Base-by-base conservation (phyloP, 2,113 vertebrate genomes). In the Cettia cetti region DNA sequence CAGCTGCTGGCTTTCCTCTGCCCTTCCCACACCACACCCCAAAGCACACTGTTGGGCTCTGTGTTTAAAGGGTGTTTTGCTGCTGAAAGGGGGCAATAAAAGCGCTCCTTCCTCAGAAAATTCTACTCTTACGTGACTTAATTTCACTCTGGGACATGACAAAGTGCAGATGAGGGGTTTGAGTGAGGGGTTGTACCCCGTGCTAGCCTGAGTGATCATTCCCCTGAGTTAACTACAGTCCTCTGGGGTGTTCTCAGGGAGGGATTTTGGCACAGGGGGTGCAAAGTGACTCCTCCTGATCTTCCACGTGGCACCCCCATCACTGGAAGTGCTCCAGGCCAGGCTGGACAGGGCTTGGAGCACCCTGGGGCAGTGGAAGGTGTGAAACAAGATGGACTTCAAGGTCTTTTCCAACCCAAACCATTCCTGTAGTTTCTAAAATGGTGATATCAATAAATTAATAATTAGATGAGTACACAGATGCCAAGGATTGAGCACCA, bases 391-490 rank as follows among this genome's bases (percentile, higher is more conserved):
- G 26, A 27, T 37, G 66, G 14, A 10, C 6, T 74, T 74, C 4
- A 24, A 44, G 22, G 23, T n/a, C 4, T 54, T 26, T 74, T 35
- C 35, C 49, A 26, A 8, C 37, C 37, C 77, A 59, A 52, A 24
- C 33, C 24, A 15, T 40, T 53, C 33, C 69, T 81, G 19, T 17
- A 72, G 47, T 13, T 56, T 45, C 64, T 80, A 17, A 9, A 24
- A 39, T 28, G 30, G 18, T 35, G 60, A 15, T n/a, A 74, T 33
- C 56, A 87, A 79, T 95, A 87, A 90, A 96, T 92, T 85, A 88
- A 92, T 96, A 82, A 90, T 87, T 63, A 72, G 71, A 78, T 82
- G 89, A 92, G 82, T 37, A 52, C 28, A 39, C 30, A 60, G 23
- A 70, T 52, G 72, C 70, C 70, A 21, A 81, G 72, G 65, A 81